phyloP scores from a whole-genome alignment of 2,888 invertebrate genomes.

The Ditula angustiorana region DNA sequence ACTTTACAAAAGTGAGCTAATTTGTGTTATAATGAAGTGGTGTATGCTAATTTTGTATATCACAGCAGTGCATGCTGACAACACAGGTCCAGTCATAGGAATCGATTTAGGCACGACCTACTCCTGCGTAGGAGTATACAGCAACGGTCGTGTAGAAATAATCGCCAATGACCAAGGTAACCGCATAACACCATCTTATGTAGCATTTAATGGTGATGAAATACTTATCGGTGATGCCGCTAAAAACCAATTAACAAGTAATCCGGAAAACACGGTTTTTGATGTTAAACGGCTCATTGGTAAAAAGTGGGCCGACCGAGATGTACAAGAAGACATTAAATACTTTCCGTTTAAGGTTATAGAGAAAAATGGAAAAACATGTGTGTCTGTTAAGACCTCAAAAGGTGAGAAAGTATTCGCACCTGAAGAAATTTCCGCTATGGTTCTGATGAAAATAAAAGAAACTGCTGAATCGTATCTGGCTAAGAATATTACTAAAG shows the following conservation, averaged over 20 bases:
- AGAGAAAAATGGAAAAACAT: slow-evolving; percentile 97
- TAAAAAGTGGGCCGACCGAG: slow-evolving; percentile 95
- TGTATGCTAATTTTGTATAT: background rate
- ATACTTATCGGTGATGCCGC: slow-evolving; percentile 99
- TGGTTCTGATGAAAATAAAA: slow-evolving; percentile 99
- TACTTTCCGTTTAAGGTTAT: slow-evolving; percentile 98
- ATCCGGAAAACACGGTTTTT: slow-evolving; percentile 99
- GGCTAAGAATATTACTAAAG: slow-evolving; percentile 94
- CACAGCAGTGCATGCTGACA: background rate
- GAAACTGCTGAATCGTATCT: slow-evolving; percentile 98
- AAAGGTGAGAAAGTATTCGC: slow-evolving; percentile 96
- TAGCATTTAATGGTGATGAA: slow-evolving; percentile 98
- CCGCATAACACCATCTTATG: slow-evolving; percentile 98
- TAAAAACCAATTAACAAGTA: slow-evolving; percentile 99
- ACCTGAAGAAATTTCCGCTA: slow-evolving; percentile 99
- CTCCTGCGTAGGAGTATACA: slow-evolving; percentile 94
- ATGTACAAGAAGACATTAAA: slow-evolving; percentile 98
- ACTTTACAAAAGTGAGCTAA: background rate
- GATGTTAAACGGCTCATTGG: slow-evolving; percentile 99
- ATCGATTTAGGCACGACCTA: slow-evolving; percentile 26
- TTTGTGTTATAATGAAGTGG: background rate
- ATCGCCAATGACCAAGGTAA: slow-evolving; percentile 99
- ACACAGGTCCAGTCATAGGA: slow-evolving; percentile 14
- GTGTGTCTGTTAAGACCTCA: slow-evolving; percentile 93
- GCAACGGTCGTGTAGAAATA: slow-evolving; percentile 98